These are phyloP conservation scores for Leptodactylus fuscus DNA, from an alignment of 2,113 vertebrate species.

Conservation along the genomic window DNA sequence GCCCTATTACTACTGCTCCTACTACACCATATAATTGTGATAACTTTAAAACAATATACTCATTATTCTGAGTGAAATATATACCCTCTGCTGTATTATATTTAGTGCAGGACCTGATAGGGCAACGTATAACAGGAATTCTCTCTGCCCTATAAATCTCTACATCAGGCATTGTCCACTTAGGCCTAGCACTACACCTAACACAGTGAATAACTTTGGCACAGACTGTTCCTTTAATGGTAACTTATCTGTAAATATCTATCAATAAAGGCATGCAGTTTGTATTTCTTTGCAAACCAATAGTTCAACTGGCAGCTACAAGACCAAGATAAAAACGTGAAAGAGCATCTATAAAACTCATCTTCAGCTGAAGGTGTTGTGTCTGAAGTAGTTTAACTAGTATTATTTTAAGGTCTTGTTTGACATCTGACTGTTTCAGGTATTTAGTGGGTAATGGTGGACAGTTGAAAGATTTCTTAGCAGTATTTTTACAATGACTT, in stretches of 20 bases:
- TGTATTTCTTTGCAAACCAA: conserved; percentile 42
- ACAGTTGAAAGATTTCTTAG: conserved; percentile 55
- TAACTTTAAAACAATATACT: too few relatives aligned
- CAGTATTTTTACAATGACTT: conserved; percentile 24
- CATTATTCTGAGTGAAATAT: too few relatives aligned
- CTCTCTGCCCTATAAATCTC: too few relatives aligned
- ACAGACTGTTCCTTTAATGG: too few relatives aligned
- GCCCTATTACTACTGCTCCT: too few relatives aligned
- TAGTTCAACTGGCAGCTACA: conserved; percentile 43
- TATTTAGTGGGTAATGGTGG: conserved; percentile 58
- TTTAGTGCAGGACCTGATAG: too few relatives aligned
- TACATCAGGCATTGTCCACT: too few relatives aligned
- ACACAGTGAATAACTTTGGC: too few relatives aligned
- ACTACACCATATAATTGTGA: too few relatives aligned
- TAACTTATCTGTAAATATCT: conserved; percentile 40
- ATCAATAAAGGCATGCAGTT: conserved; percentile 30
- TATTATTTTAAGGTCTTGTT: conserved; percentile 56
- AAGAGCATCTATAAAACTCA: conserved; percentile 42
- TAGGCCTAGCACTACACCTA: too few relatives aligned
- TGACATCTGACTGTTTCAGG: conserved; percentile 57
- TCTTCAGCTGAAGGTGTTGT: conserved; percentile 47
- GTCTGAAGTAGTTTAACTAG: conserved; percentile 55
- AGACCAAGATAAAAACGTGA: conserved; percentile 43
- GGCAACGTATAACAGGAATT: too few relatives aligned
- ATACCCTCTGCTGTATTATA: too few relatives aligned